Conservation (phyloP, 2,888 invertebrate genomes). For the Anagyrus pseudococci region DNA sequence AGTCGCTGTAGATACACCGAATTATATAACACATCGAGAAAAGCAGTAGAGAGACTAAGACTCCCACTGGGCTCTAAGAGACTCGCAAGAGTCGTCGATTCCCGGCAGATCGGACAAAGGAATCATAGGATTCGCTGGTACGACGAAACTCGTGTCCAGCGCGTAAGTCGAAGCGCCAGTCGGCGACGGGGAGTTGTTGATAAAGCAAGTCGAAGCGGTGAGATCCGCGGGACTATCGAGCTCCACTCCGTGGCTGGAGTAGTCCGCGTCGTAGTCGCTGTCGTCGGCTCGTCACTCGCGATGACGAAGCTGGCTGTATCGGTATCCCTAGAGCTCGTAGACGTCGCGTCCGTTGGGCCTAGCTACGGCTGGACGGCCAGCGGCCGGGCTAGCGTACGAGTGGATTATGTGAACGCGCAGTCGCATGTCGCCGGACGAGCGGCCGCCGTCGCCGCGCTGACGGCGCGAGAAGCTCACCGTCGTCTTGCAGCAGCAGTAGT, state of each 20-base stretch:
- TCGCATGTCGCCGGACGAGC: conserved; percentile 64
- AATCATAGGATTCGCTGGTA: no score
- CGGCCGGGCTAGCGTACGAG: conserved; percentile 67
- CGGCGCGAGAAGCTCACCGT: conserved; percentile 72
- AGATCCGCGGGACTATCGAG: no score
- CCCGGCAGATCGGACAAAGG: no score
- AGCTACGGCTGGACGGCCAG: conserved; percentile 55
- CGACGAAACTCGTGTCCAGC: background rate
- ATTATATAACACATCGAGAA: no score
- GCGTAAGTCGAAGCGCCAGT: background rate
- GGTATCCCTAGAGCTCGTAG: conserved; percentile 62
- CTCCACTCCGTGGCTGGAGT: background rate
- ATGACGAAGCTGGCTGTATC: conserved; percentile 1
- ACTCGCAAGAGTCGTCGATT: no score
- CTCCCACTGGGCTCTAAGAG: no score
- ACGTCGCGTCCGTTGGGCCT: conserved; percentile 65
- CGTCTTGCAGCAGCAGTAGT: conserved; percentile 83
- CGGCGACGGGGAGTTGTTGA: background rate
- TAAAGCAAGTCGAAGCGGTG: background rate
- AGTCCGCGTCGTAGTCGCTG: conserved; percentile 1
- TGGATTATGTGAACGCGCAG: conserved; percentile 75
- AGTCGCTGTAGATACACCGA: no score
- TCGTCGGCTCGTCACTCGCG: background rate
- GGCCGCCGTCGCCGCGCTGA: conserved; percentile 64
- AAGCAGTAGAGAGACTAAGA: no score